Evolutionary conservation across 2,888 invertebrate species (phyloP), one percentile per base, ranked within the genome.

Genomic region (Ennomos fuscantarius): DNA sequence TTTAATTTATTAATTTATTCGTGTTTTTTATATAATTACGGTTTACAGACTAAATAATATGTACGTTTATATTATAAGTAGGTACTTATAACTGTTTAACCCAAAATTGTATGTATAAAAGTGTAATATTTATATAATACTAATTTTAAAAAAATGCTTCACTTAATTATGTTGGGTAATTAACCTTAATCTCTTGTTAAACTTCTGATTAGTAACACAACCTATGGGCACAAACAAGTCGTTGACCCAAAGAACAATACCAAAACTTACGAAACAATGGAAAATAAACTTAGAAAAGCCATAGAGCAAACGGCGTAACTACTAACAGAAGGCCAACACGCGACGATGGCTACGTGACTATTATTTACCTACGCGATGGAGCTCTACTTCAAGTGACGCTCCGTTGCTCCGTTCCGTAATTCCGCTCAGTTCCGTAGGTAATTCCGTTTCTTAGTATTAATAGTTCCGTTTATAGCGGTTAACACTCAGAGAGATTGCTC

Each of bases 401-500:
- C 43, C 24, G 24, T 36, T 35, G 34, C 60, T 65, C 74, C 1
- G 39, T 40, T 76, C 74, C 72, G 77, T 82, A 47, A 61, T 78
- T 78, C 74, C 73, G 75, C n/a, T n/a, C n/a, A n/a, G n/a, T n/a
- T n/a, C n/a, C n/a, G n/a, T n/a, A n/a, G n/a, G n/a, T n/a, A n/a
- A n/a, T n/a, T n/a, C n/a, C n/a, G n/a, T n/a, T 76, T 78, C 76
- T 77, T 59, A 70, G 70, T 76, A 73, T 78, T 81, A 81, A 81
- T 81, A 73, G 82, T 82, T 86, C 84, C 84, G 66, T 83, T 86
- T 87, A 87, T 82, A 74, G 82, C 78, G 75, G 70, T 79, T 84
- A 81, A 86, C 84, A 87, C 88, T 89, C 85, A 84, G 79, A 67
- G 71, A 81, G 80, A 88, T 88, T 88, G 88, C 83, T 86, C 84